phyloP scores from a whole-genome alignment of 2,113 vertebrate genomes.

The Gracilinanus agilis region DNA sequence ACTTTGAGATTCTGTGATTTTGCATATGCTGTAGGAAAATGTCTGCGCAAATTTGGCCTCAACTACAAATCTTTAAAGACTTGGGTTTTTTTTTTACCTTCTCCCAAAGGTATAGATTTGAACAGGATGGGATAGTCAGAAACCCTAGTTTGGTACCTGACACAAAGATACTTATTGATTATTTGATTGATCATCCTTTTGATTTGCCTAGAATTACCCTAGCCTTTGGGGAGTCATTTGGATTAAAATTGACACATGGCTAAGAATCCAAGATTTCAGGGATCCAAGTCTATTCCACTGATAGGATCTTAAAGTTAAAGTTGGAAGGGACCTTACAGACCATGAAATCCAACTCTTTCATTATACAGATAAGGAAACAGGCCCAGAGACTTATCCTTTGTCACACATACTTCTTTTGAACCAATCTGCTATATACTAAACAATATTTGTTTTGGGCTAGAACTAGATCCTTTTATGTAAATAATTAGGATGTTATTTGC shows the following conservation, averaged over 20 bases:
- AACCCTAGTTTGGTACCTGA: background rate
- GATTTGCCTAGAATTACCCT: background rate
- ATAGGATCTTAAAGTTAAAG: background rate
- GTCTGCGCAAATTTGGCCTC: background rate
- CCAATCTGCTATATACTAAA: background rate
- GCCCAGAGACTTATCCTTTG: background rate
- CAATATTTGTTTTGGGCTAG: background rate
- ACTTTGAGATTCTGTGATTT: background rate
- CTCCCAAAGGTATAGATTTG: background rate
- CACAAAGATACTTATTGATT: background rate
- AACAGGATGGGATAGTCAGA: background rate
- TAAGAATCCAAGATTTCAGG: background rate
- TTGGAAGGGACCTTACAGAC: background rate
- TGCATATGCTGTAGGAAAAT: background rate
- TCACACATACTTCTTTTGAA: background rate
- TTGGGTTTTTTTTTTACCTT: background rate
- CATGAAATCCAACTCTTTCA: background rate
- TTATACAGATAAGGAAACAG: background rate
- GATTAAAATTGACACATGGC: background rate
- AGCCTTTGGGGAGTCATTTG: background rate
- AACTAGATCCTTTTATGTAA: background rate
- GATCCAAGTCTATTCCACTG: background rate
- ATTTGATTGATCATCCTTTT: background rate
- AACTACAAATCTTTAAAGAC: background rate
- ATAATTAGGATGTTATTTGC: background rate